Conservation (phyloP, 2,797 vertebrate species). For the Schizopygopsis pylzovi region DNA sequence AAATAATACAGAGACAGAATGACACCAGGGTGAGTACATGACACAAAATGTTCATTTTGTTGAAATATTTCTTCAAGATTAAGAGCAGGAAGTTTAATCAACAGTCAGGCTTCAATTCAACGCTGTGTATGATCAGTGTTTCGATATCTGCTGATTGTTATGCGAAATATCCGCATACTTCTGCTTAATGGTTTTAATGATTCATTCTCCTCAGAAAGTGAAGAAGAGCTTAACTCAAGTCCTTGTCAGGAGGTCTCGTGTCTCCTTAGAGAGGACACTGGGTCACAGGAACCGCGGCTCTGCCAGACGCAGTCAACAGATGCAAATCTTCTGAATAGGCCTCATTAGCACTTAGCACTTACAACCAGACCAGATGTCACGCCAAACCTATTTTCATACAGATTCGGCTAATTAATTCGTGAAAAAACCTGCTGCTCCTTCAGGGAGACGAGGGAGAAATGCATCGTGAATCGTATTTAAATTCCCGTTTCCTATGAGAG, state of each 20-base stretch:
- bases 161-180: neutral
- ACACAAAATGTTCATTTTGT: slow-evolving; percentile 18
- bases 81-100: slow-evolving; percentile 25
- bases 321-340: slow-evolving; percentile 66
- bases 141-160: slow-evolving; percentile 8
- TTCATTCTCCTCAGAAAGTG: neutral
- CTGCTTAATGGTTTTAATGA: neutral
- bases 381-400: slow-evolving; percentile 72
- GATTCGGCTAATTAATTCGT: slow-evolving; percentile 70
- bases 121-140: neutral
- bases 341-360: slow-evolving; percentile 70
- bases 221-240: slow-evolving; percentile 4
- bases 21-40: neutral
- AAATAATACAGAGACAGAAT: neutral
- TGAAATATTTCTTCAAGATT: slow-evolving; percentile 1
- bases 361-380: slow-evolving; percentile 70
- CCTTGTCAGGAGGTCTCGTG: slow-evolving; percentile 25
- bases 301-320: slow-evolving; percentile 65
- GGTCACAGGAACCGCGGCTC: slow-evolving; percentile 40
- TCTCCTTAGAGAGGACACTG: slow-evolving; percentile 16
- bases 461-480: slow-evolving; percentile 58
- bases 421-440: slow-evolving; percentile 56
- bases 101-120: neutral
- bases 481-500: slow-evolving; percentile 59
- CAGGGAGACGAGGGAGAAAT: slow-evolving; percentile 45